phyloP scores from a whole-genome alignment of 2,113 vertebrate species.

The Apteryx owenii region DNA sequence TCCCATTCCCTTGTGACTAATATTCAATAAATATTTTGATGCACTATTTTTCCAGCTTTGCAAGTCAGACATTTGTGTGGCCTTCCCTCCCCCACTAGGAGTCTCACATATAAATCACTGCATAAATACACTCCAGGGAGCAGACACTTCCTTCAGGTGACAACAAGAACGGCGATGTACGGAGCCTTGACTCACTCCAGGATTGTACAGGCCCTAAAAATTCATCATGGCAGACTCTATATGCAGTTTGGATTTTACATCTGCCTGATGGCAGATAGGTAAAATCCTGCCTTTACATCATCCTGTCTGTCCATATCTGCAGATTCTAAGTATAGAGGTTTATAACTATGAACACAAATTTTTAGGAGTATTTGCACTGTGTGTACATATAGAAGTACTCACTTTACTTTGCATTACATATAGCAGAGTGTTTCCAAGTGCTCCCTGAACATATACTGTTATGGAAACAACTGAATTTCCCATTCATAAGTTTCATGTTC shows the following conservation, averaged over 20 bases:
- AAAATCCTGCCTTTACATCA: neutral
- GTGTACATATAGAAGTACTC: constrained; percentile 40
- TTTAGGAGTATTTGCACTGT: constrained; percentile 35
- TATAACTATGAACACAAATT: neutral
- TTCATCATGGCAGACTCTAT: neutral
- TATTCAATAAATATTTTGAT: constrained; percentile 7
- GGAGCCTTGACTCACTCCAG: neutral
- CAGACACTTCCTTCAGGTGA: constrained; percentile 30
- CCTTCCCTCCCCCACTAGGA: neutral
- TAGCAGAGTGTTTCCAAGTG: constrained; percentile 70
- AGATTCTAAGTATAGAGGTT: constrained; percentile 3
- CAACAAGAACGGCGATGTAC: neutral
- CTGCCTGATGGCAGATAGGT: neutral
- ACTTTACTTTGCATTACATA: constrained; percentile 62
- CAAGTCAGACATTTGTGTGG: constrained; percentile 9
- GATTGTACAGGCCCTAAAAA: neutral
- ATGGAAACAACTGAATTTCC: constrained; percentile 42
- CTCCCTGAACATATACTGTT: constrained; percentile 64
- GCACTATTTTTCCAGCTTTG: constrained; percentile 3
- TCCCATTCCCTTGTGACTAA: neutral
- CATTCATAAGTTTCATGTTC: constrained; percentile 65
- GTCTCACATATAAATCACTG: constrained; percentile 52
- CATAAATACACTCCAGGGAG: neutral
- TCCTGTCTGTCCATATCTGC: neutral
- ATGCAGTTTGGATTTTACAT: constrained; percentile 3